Conservation (phyloP, 2,797 vertebrate genomes). For the Chrysolophus pictus region DNA sequence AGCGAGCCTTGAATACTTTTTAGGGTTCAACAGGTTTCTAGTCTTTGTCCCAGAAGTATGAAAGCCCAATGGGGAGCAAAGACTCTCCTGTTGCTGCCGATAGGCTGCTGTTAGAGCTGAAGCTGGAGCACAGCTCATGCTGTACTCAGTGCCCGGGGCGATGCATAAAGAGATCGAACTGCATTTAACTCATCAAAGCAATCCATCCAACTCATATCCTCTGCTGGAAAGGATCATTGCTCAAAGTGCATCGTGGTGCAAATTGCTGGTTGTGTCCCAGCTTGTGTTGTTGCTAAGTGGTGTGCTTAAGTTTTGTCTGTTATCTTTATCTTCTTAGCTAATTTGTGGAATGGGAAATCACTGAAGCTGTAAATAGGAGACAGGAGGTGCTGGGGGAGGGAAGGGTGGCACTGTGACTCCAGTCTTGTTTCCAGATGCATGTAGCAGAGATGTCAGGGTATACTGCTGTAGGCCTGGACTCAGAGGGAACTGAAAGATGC, state of each 20-base stretch:
- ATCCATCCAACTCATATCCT: constrained; percentile 15
- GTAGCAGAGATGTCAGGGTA: neutral
- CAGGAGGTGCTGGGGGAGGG: neutral
- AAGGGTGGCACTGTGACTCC: rapidly evolving
- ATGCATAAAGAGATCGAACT: constrained; percentile 27
- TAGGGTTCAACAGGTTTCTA: neutral
- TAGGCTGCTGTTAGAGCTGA: neutral
- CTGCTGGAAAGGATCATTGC: neutral
- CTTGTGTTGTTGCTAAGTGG: neutral
- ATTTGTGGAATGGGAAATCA: neutral
- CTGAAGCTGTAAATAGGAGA: neutral
- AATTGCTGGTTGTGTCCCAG: neutral
- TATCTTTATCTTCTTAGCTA: neutral
- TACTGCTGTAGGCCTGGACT: neutral
- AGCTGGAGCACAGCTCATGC: neutral
- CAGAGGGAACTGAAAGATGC: neutral
- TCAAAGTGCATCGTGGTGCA: neutral
- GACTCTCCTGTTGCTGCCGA: neutral
- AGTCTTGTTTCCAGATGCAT: neutral
- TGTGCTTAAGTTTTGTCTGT: neutral
- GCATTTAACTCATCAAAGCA: constrained; percentile 60
- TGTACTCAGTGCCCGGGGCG: constrained; percentile 4
- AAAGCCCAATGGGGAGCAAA: neutral
- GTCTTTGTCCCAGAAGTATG: neutral
- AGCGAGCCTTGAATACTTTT: neutral